Base-by-base conservation (phyloP, 2,888 invertebrate species). In the Mylabris sibirica region DNA sequence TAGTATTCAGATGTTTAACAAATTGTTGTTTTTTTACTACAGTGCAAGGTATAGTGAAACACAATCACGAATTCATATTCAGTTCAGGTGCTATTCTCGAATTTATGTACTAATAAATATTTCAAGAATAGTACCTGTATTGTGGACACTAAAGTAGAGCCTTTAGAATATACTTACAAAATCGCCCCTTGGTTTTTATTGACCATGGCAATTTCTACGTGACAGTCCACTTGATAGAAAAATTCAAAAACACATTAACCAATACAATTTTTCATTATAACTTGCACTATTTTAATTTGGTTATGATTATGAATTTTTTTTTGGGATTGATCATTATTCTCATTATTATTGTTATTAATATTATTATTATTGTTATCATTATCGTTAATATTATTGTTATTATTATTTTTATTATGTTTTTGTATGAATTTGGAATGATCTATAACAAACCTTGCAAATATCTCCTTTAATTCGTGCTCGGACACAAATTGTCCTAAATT, bases 401-500 rank as follows among this genome's bases (percentile, higher is more conserved):
- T 30, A 34, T 41, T 60, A 30, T 26, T 41, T 22, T 63, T 53
- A 59, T 67, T 65, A 68, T 68, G 38, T 66, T 65, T 67, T 44
- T 57, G 34, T 38, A 59, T 30, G 5, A 60, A 34, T 60, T 34
- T 6, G 60, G 30, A n/a, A 34, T 60, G 20, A 24, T 53, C 24
- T 44, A 26, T 20, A 26, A 66, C 88, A 87, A 87, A 98, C 97
- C 97, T 97, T 91, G 94, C 94, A 88, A 98, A 98, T 84, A 99
- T 94, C 87, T 98, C 97, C 89, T 98, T 98, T 79, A 99, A 92
- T 87, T 99, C 98, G 84, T 98, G 98, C 87, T 99, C 99, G 78
- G 96, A 97, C 82, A 98, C 97, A 86, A 96, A 97, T 87, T 96
- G 96, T 78, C 98, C 98, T 83, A 99, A 90, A 88, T 99, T 99